Evolutionary conservation across 2,888 invertebrate genomes (phyloP), one percentile per base, ranked within the genome.

Genomic region (Eristalis tenax): DNA sequence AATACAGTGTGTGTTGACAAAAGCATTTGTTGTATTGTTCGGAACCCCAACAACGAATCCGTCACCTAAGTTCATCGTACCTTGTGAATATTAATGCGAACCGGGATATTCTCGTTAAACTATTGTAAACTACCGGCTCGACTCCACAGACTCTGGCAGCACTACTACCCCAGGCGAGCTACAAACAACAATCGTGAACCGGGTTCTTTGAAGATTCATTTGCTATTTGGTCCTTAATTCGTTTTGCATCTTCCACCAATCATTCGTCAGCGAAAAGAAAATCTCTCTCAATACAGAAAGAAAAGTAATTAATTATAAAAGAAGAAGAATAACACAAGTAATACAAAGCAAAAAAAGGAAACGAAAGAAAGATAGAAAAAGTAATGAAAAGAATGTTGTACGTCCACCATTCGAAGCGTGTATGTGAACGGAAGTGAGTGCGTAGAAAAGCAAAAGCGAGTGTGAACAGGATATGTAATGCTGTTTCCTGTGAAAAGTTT

Each of bases 351-450:
- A 18, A 59, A 77, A 28, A 4, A 43, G 13, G 57, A 56, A 22
- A 23, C 26, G 57, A 40, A 74, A 78, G 74, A 82, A 73, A 65
- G 65, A 68, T 71, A 43, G 50, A 64, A 63, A 23, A 69, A 50
- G 8, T 18, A 50, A 50, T 32, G 18, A 50, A 50, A 50, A 50
- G 50, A 50, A 50, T 50, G 50, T 50, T 50, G 50, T 22, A 50
- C 50, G 50, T 50, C 50, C 50, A n/a, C 50, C 50, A 50, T 50
- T 50, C 50, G 50, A 50, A 50, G 18, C 50, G 40, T 83, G 71
- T 77, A 69, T 73, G 68, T 18, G 76, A 87, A 83, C 79, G 83
- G 83, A 83, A 87, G 83, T 87, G 83, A 80, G 22, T 76, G 75
- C 68, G 71, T 57, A 76, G 57, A 63, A 59, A 74, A 68, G 70